Base-by-base conservation (phyloP, 2,888 invertebrate species). In the Craniophora ligustri region DNA sequence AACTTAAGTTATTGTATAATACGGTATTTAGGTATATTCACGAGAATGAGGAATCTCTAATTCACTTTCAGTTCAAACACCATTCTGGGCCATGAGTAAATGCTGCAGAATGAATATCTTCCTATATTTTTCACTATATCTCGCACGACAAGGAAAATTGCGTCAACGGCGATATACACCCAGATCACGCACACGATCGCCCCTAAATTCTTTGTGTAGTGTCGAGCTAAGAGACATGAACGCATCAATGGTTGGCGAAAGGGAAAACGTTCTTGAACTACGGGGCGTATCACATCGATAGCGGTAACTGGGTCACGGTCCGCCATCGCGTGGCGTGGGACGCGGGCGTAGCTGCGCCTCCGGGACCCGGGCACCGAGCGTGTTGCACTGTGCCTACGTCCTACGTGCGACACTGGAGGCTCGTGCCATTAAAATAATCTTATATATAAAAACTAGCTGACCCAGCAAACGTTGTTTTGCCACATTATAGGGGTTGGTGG, bases 241-340 rank as follows among this genome's bases (percentile, higher is more conserved):
- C 67, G 76, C 79, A 82, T 85, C 81, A 82, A 82, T 84, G 83
- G 78, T 74, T 77, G 71, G 70, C 68, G 84, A 87, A 87, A 86
- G 84, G 82, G 84, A 86, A 80, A 75, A 69, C 75, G 85, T 82
- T 78, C 88, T 85, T 86, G 86, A 87, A 87, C 86, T 79, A 76
- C 67, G 67, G 75, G 79, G 78, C 75, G 77, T 66, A 67, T 58
- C 80, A 75, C 84, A 87, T 90, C 89, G 87, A 90, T 90, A 87
- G 68, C 72, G 54, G 56, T 66, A 89, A 88, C 72, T 88, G 62
- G 90, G 90, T 90, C 90, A 91, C 69, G 90, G 90, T 85, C 79
- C 48, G 54, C 44, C 69, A 54, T 67, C 76, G 67, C 72, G 78
- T 78, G 78, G 78, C 77, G 74, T 78, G 66, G 72, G 69, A 55